Percentiles rank a stretch among this genome's conserved stretches.
These are phyloP conservation scores for Poecile atricapillus DNA, from an alignment of 2,113 vertebrate species.

Conservation along the genomic window DNA sequence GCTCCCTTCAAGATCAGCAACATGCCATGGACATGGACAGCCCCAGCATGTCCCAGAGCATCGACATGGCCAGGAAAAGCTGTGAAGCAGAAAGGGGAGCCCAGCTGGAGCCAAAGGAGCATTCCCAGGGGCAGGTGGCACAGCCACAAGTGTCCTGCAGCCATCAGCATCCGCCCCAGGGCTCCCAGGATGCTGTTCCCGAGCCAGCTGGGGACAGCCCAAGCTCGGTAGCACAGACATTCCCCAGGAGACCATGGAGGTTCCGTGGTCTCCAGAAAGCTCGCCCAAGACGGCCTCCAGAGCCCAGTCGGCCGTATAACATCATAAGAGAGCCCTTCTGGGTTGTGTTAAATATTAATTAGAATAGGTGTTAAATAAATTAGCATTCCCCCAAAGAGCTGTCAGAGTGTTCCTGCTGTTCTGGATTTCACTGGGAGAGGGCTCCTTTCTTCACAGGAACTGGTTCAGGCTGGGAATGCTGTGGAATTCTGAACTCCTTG, in stretches of 20 bases:
- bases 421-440: background rate
- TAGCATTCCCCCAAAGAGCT: background rate
- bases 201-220: background rate
- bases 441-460: background rate
- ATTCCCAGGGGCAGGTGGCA: background rate
- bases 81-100: background rate
- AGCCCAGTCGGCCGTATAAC: too few relatives aligned
- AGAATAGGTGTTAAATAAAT: too few relatives aligned
- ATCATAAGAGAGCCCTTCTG: background rate
- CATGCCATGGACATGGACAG: fast-evolving
- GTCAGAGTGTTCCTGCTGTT: background rate
- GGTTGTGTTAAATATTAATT: too few relatives aligned
- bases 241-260: background rate
- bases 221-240: fast-evolving
- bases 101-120: background rate
- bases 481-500: background rate
- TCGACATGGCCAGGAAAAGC: background rate
- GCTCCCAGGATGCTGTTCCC: background rate
- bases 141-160: background rate
- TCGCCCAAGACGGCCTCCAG: fast-evolving
- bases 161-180: background rate
- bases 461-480: background rate
- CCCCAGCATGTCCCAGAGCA: fast-evolving
- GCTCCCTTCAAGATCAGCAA: background rate
- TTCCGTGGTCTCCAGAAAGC: fast-evolving